Base-by-base conservation (phyloP, 2,888 invertebrate species). In the Caenorhabditis wallacei region DNA sequence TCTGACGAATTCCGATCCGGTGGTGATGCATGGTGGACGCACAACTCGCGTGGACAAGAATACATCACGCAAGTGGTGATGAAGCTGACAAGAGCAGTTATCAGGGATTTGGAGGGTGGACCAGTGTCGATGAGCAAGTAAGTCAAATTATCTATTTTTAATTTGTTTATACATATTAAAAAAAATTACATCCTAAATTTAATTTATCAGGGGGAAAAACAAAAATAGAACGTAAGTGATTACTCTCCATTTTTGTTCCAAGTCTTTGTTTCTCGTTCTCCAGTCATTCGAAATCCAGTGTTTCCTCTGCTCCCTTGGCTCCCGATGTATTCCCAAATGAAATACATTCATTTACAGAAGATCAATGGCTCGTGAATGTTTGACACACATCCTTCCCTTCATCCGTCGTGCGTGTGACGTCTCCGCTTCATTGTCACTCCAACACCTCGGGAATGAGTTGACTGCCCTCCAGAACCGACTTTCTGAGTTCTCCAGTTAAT, bases 11-110 rank as follows among this genome's bases (percentile, higher is more conserved):
- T 87, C 59, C 78, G 89, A 37, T 53, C 54, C 13, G 82, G 74
- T 37, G 88, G 84, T 13, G 89, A 90, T 69, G 88, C 87, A 1
- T 90, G 89, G 83, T 90, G 89, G 89, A 83, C 84, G 53, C 66
- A 81, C n/a, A 88, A 89, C 68, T 76, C 69, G 13, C 61, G 74
- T 18, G 88, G 87, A 24, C 83, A 82, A 37, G 82, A 85, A 54
- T 90, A 88, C 81, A 85, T 90, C 57, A 79, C 88, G 1, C 72
- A 83, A 18, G 80, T 89, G 20, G 85, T 81, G 20, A 22, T 88
- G 26, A 51, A 56, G 16, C 10, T 83, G 20, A 35, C 82, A 2
- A 84, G 78, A 57, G 20, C 35, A 22, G 66, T 87, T 35, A 22
- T 87, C 24, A 54, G 66, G 35, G 75, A 80, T 18, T 26, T 83